Evolutionary conservation across 2,888 invertebrate species (phyloP).

Genomic region (Orthonevra nobilis): DNA sequence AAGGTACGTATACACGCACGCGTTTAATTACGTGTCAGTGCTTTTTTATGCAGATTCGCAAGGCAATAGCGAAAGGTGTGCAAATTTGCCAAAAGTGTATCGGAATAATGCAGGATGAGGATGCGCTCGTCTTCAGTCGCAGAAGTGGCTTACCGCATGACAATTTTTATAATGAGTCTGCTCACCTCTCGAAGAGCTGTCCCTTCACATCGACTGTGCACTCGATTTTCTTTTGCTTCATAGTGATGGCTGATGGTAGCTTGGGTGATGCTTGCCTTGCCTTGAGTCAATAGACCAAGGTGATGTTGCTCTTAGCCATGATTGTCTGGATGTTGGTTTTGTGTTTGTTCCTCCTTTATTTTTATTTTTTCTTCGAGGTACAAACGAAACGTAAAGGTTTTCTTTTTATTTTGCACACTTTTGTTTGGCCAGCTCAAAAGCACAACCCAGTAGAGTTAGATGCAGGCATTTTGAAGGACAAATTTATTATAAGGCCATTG

Average conservation of each 20-base stretch:
- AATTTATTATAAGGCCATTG: slow-evolving; percentile 67
- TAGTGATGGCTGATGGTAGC: slow-evolving; percentile 55
- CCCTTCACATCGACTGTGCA: slow-evolving; percentile 32
- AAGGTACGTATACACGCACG: too few species aligned
- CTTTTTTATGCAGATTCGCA: slow-evolving; percentile 2
- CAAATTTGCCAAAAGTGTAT: slow-evolving; percentile 51
- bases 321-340: slow-evolving; percentile 51
- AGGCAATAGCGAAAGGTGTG: slow-evolving; percentile 24
- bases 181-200: slow-evolving; percentile 59
- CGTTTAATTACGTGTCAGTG: too few species aligned
- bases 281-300: slow-evolving; percentile 65
- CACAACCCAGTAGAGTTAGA: slow-evolving; percentile 46
- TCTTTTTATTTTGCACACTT: slow-evolving; percentile 56
- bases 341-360: neutral
- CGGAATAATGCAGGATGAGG: neutral
- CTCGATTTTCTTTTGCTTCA: slow-evolving; percentile 53
- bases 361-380: neutral
- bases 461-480: slow-evolving; percentile 63
- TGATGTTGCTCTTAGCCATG: slow-evolving; percentile 52
- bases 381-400: slow-evolving; percentile 37
- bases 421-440: slow-evolving; percentile 43
- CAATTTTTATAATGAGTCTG: slow-evolving; percentile 69
- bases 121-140: neutral
- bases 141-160: slow-evolving; percentile 69
- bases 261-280: slow-evolving; percentile 48